These are phyloP conservation scores for Cepaea nemoralis DNA, from an alignment of 1,140 invertebrate species.

Conservation along the genomic window DNA sequence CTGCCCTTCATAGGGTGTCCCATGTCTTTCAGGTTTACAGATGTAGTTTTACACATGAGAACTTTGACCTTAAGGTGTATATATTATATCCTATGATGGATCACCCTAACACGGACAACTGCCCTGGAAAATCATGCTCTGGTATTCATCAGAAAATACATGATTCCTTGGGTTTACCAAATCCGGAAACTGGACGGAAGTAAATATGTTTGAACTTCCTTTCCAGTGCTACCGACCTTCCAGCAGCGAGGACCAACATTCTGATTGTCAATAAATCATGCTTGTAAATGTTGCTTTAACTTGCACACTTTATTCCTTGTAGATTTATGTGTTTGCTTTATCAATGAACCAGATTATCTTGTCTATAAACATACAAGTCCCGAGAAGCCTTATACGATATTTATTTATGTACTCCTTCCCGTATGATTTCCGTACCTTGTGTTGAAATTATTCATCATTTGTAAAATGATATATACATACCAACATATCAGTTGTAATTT, in stretches of 20 bases:
- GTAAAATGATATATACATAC: neutral
- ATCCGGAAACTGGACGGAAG: too few relatives aligned
- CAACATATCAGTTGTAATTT: neutral
- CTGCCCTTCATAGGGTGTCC: neutral
- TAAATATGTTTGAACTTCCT: neutral
- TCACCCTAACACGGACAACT: neutral
- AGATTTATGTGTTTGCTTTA: neutral
- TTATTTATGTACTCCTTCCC: neutral
- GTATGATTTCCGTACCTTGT: neutral
- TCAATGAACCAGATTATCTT: neutral
- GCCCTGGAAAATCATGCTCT: too few relatives aligned
- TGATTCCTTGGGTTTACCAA: too few relatives aligned
- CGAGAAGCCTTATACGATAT: neutral
- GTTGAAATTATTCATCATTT: neutral
- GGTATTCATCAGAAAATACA: too few relatives aligned
- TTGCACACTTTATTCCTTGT: neutral
- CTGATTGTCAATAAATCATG: neutral
- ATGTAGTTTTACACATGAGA: neutral
- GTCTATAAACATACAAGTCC: neutral
- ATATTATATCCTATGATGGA: neutral
- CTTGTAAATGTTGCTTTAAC: neutral
- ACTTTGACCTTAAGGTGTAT: neutral
- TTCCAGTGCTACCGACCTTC: neutral
- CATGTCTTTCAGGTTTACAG: conserved; percentile 27
- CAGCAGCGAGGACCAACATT: neutral